Evolutionary conservation across 2,797 vertebrate species (phyloP).

Genomic region (Rhincodon typus): DNA sequence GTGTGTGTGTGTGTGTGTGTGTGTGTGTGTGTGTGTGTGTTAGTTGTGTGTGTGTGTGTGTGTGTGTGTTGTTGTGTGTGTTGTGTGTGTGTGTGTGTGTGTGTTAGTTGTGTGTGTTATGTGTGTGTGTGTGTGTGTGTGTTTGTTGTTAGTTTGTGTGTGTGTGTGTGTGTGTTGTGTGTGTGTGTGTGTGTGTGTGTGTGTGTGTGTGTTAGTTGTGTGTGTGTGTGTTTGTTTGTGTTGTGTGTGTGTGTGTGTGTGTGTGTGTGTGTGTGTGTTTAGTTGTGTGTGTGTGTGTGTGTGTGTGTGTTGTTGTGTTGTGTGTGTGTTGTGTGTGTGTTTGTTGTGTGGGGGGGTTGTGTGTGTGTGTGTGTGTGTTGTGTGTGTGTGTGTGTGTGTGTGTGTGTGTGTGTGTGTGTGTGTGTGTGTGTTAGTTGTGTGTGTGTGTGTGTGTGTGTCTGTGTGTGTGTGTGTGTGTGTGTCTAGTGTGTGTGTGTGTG

Average conservation of each 20-base stretch:
- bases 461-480: background rate
- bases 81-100: background rate
- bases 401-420: background rate
- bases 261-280: background rate
- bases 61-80: background rate
- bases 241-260: background rate
- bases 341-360: too few species aligned
- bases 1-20: background rate
- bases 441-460: background rate
- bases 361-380: background rate
- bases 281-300: background rate
- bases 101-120: too few species aligned
- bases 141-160: background rate
- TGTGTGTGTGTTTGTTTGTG: background rate
- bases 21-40: background rate
- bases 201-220: background rate
- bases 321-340: background rate
- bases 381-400: background rate
- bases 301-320: too few species aligned
- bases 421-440: background rate
- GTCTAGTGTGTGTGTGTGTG: background rate
- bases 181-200: background rate
- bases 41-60: background rate
- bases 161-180: background rate
- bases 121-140: background rate